Evolutionary conservation across 2,888 invertebrate genomes (phyloP).

Genomic region (Cacoxenus indagator): DNA sequence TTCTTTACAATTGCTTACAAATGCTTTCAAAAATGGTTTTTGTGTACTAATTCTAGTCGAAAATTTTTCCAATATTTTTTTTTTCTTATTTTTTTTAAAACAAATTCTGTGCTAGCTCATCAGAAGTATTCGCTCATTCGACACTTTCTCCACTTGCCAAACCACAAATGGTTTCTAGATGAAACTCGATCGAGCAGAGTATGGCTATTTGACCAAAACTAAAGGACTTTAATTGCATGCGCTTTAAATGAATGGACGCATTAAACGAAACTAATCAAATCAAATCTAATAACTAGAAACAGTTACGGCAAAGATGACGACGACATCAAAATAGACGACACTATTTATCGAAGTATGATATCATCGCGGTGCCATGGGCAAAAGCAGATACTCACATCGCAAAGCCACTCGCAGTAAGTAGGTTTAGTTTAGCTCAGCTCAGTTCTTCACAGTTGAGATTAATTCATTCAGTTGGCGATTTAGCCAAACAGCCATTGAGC

Average conservation of each 20-base stretch:
- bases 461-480: neutral
- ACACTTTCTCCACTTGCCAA: too few relatives aligned
- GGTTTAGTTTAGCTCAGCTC: conserved; percentile 1
- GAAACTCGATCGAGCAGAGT: neutral
- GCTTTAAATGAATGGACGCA: conserved; percentile 8
- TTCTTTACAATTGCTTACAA: too few relatives aligned
- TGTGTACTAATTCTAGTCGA: too few relatives aligned
- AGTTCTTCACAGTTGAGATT: conserved; percentile 38
- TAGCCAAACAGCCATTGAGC: too few relatives aligned
- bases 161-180: too few relatives aligned
- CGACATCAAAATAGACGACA: neutral
- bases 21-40: too few relatives aligned
- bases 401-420: conserved; percentile 9
- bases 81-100: too few relatives aligned
- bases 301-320: too few relatives aligned
- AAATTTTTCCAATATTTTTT: too few relatives aligned
- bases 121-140: too few relatives aligned
- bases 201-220: neutral
- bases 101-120: too few relatives aligned
- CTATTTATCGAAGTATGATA: conserved; percentile 39
- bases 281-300: conserved; percentile 16
- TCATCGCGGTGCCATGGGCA: conserved; percentile 24
- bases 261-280: conserved; percentile 18
- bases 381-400: neutral
- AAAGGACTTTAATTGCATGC: neutral